Evolutionary conservation across 2,113 vertebrate species (phyloP).

Genomic region (Pluvianellus socialis): DNA sequence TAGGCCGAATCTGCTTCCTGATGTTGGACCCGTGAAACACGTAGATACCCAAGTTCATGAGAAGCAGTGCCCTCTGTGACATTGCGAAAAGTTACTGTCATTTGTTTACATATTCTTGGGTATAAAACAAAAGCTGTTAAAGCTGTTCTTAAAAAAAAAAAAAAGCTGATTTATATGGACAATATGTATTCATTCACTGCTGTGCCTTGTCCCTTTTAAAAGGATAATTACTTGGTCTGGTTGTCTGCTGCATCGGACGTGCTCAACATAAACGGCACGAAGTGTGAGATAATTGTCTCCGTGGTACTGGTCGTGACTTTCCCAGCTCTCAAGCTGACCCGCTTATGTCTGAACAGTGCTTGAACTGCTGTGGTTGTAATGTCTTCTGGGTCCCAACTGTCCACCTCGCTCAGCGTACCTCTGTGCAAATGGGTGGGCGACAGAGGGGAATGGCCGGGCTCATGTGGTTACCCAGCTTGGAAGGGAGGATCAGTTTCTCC

Average conservation of each 20-base stretch:
- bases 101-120: neutral
- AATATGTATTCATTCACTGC: neutral
- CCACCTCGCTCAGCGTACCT: neutral
- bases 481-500: neutral
- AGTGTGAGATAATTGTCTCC: neutral
- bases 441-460: neutral
- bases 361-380: no score
- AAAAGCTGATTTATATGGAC: neutral
- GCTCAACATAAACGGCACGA: neutral
- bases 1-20: neutral
- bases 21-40: rapidly evolving
- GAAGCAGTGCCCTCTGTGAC: neutral
- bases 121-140: neutral
- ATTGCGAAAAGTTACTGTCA: neutral
- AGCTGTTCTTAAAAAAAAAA: neutral
- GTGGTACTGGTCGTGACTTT: rapidly evolving
- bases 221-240: neutral
- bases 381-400: neutral
- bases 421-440: neutral
- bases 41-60: rapidly evolving
- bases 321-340: neutral
- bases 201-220: neutral
- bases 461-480: rapidly evolving
- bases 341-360: neutral
- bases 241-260: neutral